phyloP scores from a whole-genome alignment of 2,888 invertebrate species.

The Acronicta leporina region DNA sequence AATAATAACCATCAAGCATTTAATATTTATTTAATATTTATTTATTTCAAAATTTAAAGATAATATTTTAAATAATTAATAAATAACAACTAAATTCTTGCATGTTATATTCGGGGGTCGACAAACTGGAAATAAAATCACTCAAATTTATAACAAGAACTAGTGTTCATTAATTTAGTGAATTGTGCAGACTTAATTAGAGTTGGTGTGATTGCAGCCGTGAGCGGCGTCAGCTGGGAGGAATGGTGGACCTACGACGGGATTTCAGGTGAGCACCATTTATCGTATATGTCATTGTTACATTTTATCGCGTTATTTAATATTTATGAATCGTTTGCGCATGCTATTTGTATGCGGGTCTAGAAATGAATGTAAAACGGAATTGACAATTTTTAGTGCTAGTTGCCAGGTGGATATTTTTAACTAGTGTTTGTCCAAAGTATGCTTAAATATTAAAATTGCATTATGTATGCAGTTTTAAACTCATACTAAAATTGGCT shows the following conservation, averaged over 20 bases:
- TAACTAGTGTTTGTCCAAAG: not conserved
- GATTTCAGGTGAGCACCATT: conserved; percentile 93
- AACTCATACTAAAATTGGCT: too few species aligned
- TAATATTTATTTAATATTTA: too few species aligned
- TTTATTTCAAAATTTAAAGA: too few species aligned
- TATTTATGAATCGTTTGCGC: conserved; percentile 50
- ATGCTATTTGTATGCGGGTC: conserved; percentile 52
- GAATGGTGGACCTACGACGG: conserved; percentile 99
- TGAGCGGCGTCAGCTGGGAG: conserved; percentile 95
- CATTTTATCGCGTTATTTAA: conserved; percentile 49
- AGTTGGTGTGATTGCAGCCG: conserved; percentile 90
- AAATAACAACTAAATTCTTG: too few species aligned
- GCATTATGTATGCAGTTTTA: too few species aligned
- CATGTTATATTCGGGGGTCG: conserved; percentile 22
- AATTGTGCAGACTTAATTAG: conserved; percentile 82
- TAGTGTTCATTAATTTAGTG: conserved; percentile 72
- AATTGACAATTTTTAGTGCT: conserved; percentile 29
- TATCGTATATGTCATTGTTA: conserved; percentile 51
- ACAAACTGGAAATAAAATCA: conserved; percentile 50
- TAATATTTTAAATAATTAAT: too few species aligned
- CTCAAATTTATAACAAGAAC: conserved; percentile 43
- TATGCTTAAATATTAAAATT: too few species aligned
- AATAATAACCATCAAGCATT: too few species aligned
- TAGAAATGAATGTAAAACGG: conserved; percentile 39
- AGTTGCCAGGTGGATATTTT: conserved; percentile 16